These are phyloP conservation scores for Prionailurus viverrinus DNA, from an alignment of 2,113 vertebrate genomes.

Conservation along the genomic window DNA sequence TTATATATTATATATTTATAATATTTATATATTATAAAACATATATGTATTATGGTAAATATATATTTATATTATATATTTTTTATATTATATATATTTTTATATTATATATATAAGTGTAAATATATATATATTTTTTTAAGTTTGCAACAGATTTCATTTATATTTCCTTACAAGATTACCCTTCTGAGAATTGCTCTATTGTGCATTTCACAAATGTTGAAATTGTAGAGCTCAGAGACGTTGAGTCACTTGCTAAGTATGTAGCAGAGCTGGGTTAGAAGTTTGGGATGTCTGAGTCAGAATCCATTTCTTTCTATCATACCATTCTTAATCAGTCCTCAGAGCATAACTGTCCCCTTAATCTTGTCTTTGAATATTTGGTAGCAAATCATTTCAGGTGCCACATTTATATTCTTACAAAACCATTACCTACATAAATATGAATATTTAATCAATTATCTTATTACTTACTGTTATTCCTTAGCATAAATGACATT, in stretches of 20 bases:
- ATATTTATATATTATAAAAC: too few relatives aligned
- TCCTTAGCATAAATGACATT: not conserved
- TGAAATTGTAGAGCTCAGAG: not conserved
- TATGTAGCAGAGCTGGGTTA: not conserved
- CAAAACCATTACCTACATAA: not conserved
- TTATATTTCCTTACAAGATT: not conserved
- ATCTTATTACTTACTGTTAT: not conserved
- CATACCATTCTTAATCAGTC: not conserved
- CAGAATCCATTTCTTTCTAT: not conserved
- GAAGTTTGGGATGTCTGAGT: not conserved
- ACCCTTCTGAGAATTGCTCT: not conserved
- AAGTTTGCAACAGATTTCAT: not conserved
- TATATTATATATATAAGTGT: too few relatives aligned
- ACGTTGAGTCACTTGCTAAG: not conserved
- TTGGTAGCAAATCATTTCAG: not conserved
- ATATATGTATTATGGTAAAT: too few relatives aligned
- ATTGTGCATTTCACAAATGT: not conserved
- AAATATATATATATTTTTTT: too few relatives aligned
- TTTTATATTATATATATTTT: too few relatives aligned
- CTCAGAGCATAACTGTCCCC: not conserved
- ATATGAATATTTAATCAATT: not conserved
- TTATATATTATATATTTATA: too few relatives aligned
- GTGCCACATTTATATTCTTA: not conserved
- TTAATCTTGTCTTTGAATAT: not conserved
- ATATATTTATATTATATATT: too few relatives aligned